These are phyloP conservation scores for Cotesia congregata DNA, from an alignment of 2,888 invertebrate genomes.

Conservation along the genomic window DNA sequence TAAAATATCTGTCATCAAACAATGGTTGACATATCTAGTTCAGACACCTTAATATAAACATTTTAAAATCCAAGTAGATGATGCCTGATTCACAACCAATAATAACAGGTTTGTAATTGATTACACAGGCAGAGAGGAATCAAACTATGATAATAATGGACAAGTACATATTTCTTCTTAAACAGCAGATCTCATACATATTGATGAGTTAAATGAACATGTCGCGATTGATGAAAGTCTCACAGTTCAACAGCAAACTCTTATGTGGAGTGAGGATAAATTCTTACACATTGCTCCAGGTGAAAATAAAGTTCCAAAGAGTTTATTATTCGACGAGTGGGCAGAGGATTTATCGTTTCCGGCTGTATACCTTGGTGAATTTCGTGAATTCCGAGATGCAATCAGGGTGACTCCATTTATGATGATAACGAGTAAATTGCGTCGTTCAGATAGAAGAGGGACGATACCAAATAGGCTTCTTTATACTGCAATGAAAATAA, in stretches of 20 bases:
- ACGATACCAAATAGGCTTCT: constrained; percentile 58
- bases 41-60: constrained; percentile 32
- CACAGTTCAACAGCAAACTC: constrained; percentile 46
- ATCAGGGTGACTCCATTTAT: constrained; percentile 62
- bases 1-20: constrained; percentile 48
- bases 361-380: constrained; percentile 64
- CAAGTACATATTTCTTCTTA: too few species aligned
- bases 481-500: constrained; percentile 67
- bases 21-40: constrained; percentile 49
- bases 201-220: constrained; percentile 37
- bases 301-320: constrained; percentile 53
- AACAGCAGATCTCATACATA: constrained; percentile 18
- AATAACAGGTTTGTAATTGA: constrained; percentile 9
- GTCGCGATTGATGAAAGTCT: constrained; percentile 48
- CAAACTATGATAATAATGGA: too few species aligned
- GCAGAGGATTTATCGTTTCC: constrained; percentile 69
- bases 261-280: constrained; percentile 48
- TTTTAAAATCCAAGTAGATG: constrained; percentile 46
- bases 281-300: constrained; percentile 42
- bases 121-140: neutral
- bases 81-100: constrained; percentile 32
- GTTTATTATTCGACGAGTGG: constrained; percentile 60
- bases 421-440: constrained; percentile 65
- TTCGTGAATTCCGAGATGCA: constrained; percentile 55
- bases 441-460: constrained; percentile 62